These are phyloP conservation scores for Petrocephalus microphthalmus DNA, from an alignment of 2,113 vertebrate genomes.

Conservation along the genomic window DNA sequence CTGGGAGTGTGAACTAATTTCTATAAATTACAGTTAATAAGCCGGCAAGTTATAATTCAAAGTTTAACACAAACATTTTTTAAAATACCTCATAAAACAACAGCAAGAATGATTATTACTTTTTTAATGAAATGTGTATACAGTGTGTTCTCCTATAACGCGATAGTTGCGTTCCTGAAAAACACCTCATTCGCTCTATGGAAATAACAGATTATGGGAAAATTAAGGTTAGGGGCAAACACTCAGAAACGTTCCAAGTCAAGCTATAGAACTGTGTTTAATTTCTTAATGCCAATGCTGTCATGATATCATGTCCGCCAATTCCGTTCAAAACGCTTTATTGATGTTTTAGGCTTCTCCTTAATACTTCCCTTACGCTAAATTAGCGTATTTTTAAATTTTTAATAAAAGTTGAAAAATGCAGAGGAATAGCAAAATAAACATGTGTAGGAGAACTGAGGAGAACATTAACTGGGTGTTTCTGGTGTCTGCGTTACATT, in stretches of 20 bases:
- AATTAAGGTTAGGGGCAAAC: background rate
- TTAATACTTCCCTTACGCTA: background rate
- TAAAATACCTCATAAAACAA: background rate
- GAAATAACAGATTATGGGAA: conserved; percentile 2
- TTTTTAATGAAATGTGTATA: background rate
- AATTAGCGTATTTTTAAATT: background rate
- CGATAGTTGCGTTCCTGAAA: background rate
- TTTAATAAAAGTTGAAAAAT: background rate
- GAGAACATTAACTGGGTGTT: background rate
- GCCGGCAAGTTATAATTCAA: background rate
- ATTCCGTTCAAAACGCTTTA: background rate
- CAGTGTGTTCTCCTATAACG: background rate
- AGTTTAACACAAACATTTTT: background rate
- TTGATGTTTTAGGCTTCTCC: background rate
- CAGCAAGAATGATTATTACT: background rate
- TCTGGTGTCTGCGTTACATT: background rate
- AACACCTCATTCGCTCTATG: background rate
- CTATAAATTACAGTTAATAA: background rate
- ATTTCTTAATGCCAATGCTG: background rate
- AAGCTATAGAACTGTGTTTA: background rate
- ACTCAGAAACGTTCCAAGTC: background rate
- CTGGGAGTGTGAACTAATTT: background rate
- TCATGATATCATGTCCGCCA: background rate
- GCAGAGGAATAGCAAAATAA: background rate
- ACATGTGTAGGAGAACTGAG: background rate